A percentile compares a stretch with the other conserved stretches of the same genome.
These are phyloP conservation scores for Himalopsyche tibetana DNA, from an alignment of 2,888 invertebrate species.

Conservation along the genomic window DNA sequence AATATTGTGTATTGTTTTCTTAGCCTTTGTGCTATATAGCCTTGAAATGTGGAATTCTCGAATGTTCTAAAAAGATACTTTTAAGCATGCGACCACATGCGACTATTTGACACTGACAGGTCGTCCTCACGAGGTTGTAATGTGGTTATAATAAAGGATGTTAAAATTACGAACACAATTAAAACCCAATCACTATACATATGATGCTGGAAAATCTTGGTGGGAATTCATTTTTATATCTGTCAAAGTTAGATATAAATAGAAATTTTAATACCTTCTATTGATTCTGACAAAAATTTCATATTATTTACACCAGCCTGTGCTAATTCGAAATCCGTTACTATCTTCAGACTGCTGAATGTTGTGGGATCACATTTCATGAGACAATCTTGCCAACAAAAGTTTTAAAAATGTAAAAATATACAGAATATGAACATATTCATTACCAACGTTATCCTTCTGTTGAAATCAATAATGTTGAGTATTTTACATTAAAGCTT, in stretches of 20 bases:
- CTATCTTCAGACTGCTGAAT: not conserved
- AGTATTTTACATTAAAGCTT: too few relatives aligned
- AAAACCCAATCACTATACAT: too few relatives aligned
- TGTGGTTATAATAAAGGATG: too few relatives aligned
- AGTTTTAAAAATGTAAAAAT: too few relatives aligned
- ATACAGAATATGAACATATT: too few relatives aligned
- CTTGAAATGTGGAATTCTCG: not conserved
- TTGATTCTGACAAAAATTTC: conserved; percentile 10
- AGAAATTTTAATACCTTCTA: conserved; percentile 9
- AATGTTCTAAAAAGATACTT: conserved; percentile 13
- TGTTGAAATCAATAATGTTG: too few relatives aligned
- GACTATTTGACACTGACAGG: not conserved
- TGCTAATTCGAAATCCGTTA: not conserved
- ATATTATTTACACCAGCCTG: conserved; percentile 22
- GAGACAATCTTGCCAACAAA: not conserved
- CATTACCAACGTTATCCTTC: too few relatives aligned
- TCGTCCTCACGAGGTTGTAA: not conserved
- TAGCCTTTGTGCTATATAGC: not conserved
- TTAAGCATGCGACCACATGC: not conserved
- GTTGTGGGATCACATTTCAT: not conserved
- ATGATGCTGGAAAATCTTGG: too few relatives aligned
- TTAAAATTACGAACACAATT: too few relatives aligned
- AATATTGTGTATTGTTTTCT: not conserved
- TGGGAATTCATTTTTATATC: too few relatives aligned
- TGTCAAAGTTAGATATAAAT: not conserved